Evolutionary conservation across 2,888 invertebrate genomes (phyloP).

Genomic region (Drosophila mayaguana): DNA sequence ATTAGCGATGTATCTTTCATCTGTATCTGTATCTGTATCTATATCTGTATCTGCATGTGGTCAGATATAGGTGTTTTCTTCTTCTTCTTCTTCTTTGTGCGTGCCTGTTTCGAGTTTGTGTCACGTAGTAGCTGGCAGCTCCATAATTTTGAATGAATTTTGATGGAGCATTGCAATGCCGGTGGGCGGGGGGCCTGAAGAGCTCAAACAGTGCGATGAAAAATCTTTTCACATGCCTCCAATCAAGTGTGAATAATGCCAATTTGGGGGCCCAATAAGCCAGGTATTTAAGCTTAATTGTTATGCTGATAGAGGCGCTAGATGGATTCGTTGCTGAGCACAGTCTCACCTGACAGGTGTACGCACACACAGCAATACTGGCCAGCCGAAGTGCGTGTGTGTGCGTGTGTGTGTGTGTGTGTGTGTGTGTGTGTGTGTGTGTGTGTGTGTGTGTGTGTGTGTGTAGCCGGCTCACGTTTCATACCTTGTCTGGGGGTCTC

Average conservation of each 20-base stretch:
- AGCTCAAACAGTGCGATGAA: slow-evolving; percentile 18
- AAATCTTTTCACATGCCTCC: slow-evolving; percentile 71
- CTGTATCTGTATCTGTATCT: slow-evolving; percentile 15
- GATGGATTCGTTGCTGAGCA: slow-evolving; percentile 65
- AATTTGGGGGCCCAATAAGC: slow-evolving; percentile 66
- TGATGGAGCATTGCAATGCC: slow-evolving; percentile 38
- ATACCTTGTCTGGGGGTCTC: slow-evolving; percentile 55
- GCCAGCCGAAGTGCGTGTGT: background rate
- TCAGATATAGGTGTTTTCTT: slow-evolving; percentile 7
- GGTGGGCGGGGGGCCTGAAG: background rate
- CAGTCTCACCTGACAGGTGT: slow-evolving; percentile 78
- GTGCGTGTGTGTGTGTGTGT: slow-evolving; percentile 23
- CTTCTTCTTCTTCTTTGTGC: background rate
- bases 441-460: slow-evolving; percentile 21
- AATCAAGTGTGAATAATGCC: slow-evolving; percentile 79
- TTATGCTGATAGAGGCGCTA: slow-evolving; percentile 81
- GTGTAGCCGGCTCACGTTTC: slow-evolving; percentile 74
- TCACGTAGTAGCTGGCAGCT: slow-evolving; percentile 58
- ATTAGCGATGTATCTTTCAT: slow-evolving; percentile 17
- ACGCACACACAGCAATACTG: slow-evolving; percentile 34
- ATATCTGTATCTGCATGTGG: slow-evolving; percentile 22
- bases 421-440: slow-evolving; percentile 24
- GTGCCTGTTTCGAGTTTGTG: slow-evolving; percentile 41
- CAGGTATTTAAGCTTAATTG: slow-evolving; percentile 75
- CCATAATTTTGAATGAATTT: slow-evolving; percentile 69